phyloP scores from a whole-genome alignment of 2,113 vertebrate species.

The Halcyon senegalensis region DNA sequence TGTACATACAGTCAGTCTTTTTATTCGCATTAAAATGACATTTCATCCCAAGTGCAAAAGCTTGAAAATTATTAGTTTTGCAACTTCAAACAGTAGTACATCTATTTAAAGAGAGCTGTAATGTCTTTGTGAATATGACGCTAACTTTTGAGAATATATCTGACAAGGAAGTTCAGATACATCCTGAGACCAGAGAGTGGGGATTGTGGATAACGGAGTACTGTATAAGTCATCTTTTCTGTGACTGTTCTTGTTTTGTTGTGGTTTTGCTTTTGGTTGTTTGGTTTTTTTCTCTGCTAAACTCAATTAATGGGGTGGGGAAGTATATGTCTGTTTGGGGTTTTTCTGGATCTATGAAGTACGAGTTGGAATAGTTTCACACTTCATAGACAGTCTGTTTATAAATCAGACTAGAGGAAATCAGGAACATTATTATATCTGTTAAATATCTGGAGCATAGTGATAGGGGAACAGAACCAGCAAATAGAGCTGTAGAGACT shows the following conservation, averaged over 20 bases:
- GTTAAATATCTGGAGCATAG: slow-evolving; percentile 48
- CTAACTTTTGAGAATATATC: slow-evolving; percentile 43
- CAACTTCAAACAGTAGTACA: slow-evolving; percentile 69
- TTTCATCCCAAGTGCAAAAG: slow-evolving; percentile 78
- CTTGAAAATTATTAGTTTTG: slow-evolving; percentile 78
- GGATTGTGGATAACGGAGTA: slow-evolving; percentile 54
- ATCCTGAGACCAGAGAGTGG: slow-evolving; percentile 42
- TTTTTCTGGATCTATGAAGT: slow-evolving; percentile 36
- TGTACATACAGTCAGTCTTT: slow-evolving; percentile 81
- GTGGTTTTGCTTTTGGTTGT: too few species aligned
- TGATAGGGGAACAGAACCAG: neutral
- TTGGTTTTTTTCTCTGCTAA: slow-evolving; percentile 10
- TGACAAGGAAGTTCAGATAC: slow-evolving; percentile 52
- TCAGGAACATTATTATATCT: slow-evolving; percentile 62
- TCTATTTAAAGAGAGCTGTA: slow-evolving; percentile 67
- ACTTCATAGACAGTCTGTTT: neutral
- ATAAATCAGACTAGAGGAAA: slow-evolving; percentile 54
- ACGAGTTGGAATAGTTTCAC: neutral
- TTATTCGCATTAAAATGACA: slow-evolving; percentile 78
- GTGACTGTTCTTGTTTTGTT: neutral
- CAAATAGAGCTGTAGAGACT: neutral
- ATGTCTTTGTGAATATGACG: slow-evolving; percentile 62
- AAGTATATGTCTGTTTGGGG: neutral
- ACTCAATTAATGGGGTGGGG: slow-evolving; percentile 24
- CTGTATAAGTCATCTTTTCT: slow-evolving; percentile 49